Conservation (phyloP, 2,113 vertebrate species). For the Hemiscyllium ocellatum region DNA sequence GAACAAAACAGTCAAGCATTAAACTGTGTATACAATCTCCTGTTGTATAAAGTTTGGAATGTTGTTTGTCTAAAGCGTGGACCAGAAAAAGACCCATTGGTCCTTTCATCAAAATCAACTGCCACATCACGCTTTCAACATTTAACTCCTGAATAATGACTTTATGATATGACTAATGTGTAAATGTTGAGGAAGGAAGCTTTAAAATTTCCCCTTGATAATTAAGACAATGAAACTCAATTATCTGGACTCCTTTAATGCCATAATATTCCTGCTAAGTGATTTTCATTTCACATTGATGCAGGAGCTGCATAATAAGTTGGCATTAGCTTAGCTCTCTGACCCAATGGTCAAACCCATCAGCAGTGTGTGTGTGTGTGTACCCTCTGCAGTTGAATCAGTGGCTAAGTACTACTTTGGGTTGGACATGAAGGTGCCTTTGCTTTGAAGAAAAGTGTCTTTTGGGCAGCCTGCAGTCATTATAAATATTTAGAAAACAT, state of each 20-base stretch:
- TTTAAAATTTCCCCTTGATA: background rate
- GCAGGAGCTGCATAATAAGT: background rate
- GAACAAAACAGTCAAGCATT: background rate
- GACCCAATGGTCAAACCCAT: background rate
- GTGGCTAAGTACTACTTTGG: background rate
- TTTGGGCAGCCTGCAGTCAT: background rate
- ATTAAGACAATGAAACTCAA: background rate
- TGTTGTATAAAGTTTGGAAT: background rate
- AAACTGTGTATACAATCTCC: background rate
- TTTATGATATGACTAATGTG: too few species aligned
- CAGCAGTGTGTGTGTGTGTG: background rate
- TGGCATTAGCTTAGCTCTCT: background rate
- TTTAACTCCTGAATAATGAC: background rate
- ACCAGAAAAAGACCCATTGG: background rate
- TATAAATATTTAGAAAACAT: background rate
- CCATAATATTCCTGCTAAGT: background rate
- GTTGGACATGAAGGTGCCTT: background rate
- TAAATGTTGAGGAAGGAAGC: background rate
- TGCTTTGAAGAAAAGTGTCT: background rate
- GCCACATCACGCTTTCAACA: background rate
- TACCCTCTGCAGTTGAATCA: background rate
- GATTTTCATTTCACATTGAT: background rate
- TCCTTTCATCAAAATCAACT: background rate
- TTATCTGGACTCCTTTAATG: background rate
- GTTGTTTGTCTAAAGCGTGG: background rate